Evolutionary conservation across 1,140 invertebrate genomes (phyloP).

Genomic region (Cydia pomonella): DNA sequence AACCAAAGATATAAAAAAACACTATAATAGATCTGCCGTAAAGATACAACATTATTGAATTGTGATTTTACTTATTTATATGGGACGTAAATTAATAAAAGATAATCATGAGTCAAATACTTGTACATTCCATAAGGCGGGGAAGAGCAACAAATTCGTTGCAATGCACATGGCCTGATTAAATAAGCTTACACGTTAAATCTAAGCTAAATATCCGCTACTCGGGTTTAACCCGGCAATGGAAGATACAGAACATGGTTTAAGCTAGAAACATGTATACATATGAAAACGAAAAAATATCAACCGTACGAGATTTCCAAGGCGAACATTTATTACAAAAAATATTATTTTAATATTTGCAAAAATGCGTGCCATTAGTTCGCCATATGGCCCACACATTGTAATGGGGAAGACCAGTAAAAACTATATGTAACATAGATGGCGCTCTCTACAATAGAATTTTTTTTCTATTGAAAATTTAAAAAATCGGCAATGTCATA

Average conservation of each 20-base stretch:
- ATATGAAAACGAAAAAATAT: neutral
- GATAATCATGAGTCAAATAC: neutral
- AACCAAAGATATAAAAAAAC: neutral
- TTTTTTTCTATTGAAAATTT: too few relatives aligned
- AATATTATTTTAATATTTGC: neutral
- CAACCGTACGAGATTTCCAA: too few relatives aligned
- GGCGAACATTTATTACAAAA: neutral
- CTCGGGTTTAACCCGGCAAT: neutral
- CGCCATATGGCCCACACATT: too few relatives aligned
- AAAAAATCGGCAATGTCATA: too few relatives aligned
- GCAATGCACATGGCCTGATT: neutral
- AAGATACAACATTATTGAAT: neutral
- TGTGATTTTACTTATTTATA: constrained; percentile 1
- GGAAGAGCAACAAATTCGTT: neutral
- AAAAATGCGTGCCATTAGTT: neutral
- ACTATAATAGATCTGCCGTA: neutral
- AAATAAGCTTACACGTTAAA: neutral
- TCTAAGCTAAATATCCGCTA: neutral
- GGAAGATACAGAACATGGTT: neutral
- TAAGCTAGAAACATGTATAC: neutral
- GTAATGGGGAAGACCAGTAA: too few relatives aligned
- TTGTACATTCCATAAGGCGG: constrained; percentile 3
- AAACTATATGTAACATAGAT: too few relatives aligned
- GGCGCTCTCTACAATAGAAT: too few relatives aligned
- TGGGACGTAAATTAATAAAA: neutral